Evolutionary conservation across 92 coral and sea anemone genomes (phyloP).

Genomic region (Heteractis magnifica): DNA sequence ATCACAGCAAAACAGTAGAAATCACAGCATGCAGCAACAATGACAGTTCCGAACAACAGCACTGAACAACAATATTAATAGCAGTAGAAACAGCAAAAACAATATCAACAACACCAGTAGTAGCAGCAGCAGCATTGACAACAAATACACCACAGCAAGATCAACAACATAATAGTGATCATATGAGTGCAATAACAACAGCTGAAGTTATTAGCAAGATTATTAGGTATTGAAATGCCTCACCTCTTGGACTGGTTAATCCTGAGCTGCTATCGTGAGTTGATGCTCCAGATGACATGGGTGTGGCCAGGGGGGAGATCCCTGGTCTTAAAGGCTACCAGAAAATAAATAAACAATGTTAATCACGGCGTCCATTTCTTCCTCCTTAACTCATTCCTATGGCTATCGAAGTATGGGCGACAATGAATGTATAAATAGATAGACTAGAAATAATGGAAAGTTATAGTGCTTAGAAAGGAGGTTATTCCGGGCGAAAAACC

Average conservation of each 20-base stretch:
- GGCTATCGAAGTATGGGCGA: no score
- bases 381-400: no score
- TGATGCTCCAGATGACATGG: constrained; percentile 56
- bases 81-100: background rate
- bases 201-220: background rate
- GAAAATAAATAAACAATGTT: background rate
- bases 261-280: constrained; percentile 65
- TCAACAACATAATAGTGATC: background rate
- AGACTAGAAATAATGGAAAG: no score
- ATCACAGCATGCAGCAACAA: no score
- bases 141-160: background rate
- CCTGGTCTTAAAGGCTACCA: constrained; percentile 89
- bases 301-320: constrained; percentile 59
- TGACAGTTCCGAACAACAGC: no score
- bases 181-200: background rate
- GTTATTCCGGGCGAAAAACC: no score
- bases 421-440: no score
- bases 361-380: no score
- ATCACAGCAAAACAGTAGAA: background rate
- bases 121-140: background rate
- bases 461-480: no score
- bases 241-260: constrained; percentile 75
- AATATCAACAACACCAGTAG: background rate
- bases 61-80: no score
- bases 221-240: background rate